These are phyloP conservation scores for Elachura formosa DNA, from an alignment of 2,113 vertebrate species.

Conservation along the genomic window DNA sequence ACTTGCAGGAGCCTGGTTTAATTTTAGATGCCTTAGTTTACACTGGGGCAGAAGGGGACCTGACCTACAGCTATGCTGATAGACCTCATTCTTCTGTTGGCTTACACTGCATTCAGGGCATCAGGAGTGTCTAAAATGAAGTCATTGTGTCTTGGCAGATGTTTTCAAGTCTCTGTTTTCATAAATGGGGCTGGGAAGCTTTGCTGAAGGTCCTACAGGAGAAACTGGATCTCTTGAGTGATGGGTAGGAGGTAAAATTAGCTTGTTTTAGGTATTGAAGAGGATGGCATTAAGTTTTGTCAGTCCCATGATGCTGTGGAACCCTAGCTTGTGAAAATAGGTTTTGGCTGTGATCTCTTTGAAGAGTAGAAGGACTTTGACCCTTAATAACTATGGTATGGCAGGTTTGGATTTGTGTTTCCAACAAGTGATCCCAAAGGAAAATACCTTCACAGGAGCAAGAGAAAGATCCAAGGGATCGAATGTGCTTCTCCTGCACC, in stretches of 20 bases:
- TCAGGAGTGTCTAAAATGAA: not conserved
- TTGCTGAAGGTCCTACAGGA: not conserved
- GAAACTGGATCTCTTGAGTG: not conserved
- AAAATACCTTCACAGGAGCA: not conserved
- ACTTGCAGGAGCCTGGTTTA: not conserved
- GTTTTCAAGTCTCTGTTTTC: not conserved
- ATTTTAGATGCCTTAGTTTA: not conserved
- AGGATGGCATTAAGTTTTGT: not conserved
- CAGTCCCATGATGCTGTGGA: not conserved
- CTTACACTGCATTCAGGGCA: fast-evolving
- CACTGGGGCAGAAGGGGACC: not conserved
- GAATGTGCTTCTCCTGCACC: not conserved
- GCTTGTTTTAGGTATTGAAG: not conserved
- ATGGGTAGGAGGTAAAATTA: not conserved
- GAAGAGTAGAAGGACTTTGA: not conserved
- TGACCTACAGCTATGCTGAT: not conserved
- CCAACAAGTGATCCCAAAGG: not conserved
- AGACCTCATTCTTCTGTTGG: not conserved
- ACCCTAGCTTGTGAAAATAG: not conserved
- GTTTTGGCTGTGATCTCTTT: not conserved
- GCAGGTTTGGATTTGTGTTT: not conserved
- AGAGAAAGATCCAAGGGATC: not conserved
- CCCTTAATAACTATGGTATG: not conserved
- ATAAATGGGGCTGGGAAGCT: not conserved
- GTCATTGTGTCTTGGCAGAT: not conserved